A percentile compares a stretch with the other conserved stretches of the same genome.
Evolutionary conservation across 2,888 invertebrate genomes (phyloP).

Genomic region (Cheilosia vernalis): DNA sequence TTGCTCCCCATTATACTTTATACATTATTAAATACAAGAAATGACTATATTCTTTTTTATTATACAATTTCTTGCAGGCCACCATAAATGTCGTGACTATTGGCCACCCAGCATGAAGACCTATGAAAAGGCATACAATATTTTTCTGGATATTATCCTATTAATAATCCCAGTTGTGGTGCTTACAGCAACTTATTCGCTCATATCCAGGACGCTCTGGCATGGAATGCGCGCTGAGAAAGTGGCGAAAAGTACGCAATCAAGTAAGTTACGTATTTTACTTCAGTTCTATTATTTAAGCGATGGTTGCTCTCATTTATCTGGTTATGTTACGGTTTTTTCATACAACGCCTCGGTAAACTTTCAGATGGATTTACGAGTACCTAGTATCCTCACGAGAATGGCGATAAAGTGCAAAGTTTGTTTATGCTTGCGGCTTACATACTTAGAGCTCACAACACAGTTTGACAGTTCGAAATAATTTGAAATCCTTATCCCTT

Average conservation of each 20-base stretch:
- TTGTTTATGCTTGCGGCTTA: constrained; percentile 16
- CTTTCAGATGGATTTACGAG: constrained; percentile 25
- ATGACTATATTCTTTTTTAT: constrained; percentile 25
- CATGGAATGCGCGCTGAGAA: constrained; percentile 79
- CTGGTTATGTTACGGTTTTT: not conserved
- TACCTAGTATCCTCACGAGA: constrained; percentile 10
- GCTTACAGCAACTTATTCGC: constrained; percentile 86
- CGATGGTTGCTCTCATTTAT: not conserved
- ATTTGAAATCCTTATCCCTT: constrained; percentile 9
- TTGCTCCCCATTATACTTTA: not conserved
- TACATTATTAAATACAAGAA: constrained; percentile 35
- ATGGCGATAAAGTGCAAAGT: constrained; percentile 36
- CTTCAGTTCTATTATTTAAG: constrained; percentile 21
- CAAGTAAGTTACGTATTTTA: constrained; percentile 78
- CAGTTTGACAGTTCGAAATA: not conserved
- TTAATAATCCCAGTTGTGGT: constrained; percentile 87
- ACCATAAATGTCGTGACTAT: constrained; percentile 85
- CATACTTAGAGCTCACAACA: not conserved
- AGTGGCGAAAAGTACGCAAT: constrained; percentile 83
- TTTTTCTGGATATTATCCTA: constrained; percentile 86
- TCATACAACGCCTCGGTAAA: constrained; percentile 20
- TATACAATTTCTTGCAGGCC: constrained; percentile 81
- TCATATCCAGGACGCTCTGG: constrained; percentile 82
- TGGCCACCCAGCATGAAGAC: constrained; percentile 84
- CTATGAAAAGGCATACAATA: constrained; percentile 86